Evolutionary conservation across 1,140 invertebrate species (phyloP).

Genomic region (Drosophila tropicalis): DNA sequence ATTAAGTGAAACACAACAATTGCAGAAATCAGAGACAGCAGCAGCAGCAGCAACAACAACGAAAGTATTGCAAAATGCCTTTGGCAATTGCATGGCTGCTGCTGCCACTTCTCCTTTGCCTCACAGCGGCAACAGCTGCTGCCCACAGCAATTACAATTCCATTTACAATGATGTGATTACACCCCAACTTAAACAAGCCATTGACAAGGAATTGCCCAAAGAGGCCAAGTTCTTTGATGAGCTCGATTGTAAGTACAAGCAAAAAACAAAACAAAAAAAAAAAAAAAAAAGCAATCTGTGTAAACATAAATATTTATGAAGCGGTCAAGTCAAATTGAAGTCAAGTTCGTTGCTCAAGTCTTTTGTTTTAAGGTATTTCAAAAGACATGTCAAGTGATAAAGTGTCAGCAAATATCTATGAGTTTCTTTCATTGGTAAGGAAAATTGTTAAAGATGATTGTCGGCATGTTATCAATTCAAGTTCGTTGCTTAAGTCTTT

Average conservation of each 20-base stretch:
- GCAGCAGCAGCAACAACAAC: slow-evolving; percentile 30
- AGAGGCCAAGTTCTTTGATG: slow-evolving; percentile 82
- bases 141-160: slow-evolving; percentile 69
- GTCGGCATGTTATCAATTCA: slow-evolving; percentile 1
- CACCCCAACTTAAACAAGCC: slow-evolving; percentile 68
- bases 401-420: too few species aligned
- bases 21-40: slow-evolving; percentile 64
- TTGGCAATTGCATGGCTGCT: slow-evolving; percentile 47
- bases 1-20: slow-evolving; percentile 79
- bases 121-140: slow-evolving; percentile 33
- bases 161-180: slow-evolving; percentile 73
- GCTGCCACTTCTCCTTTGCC: slow-evolving; percentile 27
- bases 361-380: slow-evolving; percentile 51
- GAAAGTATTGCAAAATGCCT: slow-evolving; percentile 79
- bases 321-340: slow-evolving; percentile 1
- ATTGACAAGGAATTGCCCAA: slow-evolving; percentile 80
- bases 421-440: too few species aligned
- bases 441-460: too few species aligned
- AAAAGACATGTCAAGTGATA: background rate
- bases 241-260: slow-evolving; percentile 79
- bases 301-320: background rate
- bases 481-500: slow-evolving; percentile 79
- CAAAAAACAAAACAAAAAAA: background rate
- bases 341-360: slow-evolving; percentile 77
- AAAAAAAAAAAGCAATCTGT: background rate